Evolutionary conservation across 2,888 invertebrate species (phyloP).

Genomic region (Yponomeuta plumbellus): DNA sequence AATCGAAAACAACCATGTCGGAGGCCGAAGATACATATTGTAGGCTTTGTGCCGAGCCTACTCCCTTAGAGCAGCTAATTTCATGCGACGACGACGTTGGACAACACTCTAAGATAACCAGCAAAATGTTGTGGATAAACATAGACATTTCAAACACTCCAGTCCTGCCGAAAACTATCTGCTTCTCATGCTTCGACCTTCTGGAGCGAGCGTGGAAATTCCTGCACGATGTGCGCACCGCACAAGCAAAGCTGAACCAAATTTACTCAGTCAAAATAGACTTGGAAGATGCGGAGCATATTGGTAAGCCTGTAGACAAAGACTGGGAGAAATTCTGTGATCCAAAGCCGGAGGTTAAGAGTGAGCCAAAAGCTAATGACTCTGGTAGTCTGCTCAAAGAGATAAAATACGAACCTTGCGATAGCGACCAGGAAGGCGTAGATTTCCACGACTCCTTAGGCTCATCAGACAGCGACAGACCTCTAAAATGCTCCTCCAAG

Average conservation of each 20-base stretch:
- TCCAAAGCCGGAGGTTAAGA: constrained; percentile 47
- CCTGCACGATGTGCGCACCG: constrained; percentile 51
- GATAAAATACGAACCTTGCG: constrained; percentile 23
- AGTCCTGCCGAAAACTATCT: constrained; percentile 55
- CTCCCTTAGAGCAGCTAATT: constrained; percentile 49
- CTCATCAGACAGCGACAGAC: constrained; percentile 51
- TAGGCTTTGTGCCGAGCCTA: constrained; percentile 63
- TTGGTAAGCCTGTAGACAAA: constrained; percentile 50
- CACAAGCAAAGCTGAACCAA: constrained; percentile 49
- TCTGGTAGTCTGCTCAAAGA: constrained; percentile 19
- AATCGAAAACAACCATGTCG: constrained; percentile 34
- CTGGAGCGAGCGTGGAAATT: constrained; percentile 64
- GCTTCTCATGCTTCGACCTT: constrained; percentile 63
- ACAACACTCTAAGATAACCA: constrained; percentile 47
- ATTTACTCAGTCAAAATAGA: constrained; percentile 34
- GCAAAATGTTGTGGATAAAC: constrained; percentile 65
- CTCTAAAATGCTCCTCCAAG: constrained; percentile 38
- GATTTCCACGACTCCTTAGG: constrained; percentile 33
- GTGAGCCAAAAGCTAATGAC: constrained; percentile 34
- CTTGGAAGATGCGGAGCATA: constrained; percentile 22
- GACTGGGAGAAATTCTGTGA: constrained; percentile 56
- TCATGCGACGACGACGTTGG: constrained; percentile 55
- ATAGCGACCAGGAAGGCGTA: constrained; percentile 23
- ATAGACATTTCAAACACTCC: constrained; percentile 46
- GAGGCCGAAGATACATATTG: constrained; percentile 52